Evolutionary conservation across 2,113 vertebrate genomes (phyloP), one percentile per base, ranked within the genome.

Genomic region (Notarius lentiginosus): DNA sequence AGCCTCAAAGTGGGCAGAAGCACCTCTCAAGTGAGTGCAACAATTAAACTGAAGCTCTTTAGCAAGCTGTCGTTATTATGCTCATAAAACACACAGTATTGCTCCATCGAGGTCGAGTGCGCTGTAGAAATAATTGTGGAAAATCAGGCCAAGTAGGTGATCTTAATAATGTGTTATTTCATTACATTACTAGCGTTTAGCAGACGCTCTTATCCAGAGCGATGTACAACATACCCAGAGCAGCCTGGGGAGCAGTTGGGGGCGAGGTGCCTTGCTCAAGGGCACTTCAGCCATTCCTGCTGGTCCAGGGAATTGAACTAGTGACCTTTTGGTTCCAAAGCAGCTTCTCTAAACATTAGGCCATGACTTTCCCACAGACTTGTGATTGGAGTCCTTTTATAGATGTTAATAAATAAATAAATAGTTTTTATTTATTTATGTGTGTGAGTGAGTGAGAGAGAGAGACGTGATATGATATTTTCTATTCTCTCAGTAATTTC

Each of bases 21-120:
- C 22, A 27, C 79, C 81, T 83, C 80, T 84, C 47, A 17, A 60
- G 65, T 66, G 56, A 85, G 49, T 49, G 72, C 58, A 49, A 41
- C 86, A 80, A 90, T 90, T 86, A 90, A 84, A 86, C 55, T 86
- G 34, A 79, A 55, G 70, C 83, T 83, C 86, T 83, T 87, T 72
- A 83, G 30, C 51, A 53, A 87, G 84, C 79, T 85, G 79, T 68
- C 49, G 83, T 87, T 85, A 89, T 89, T 70, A 87, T 72, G 22
- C 66, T 84, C 73, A 87, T 87, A 83, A 81, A 85, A 85, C 51
- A 88, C 63, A 83, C 11, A 27, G 72, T 60, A 17, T 70, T 82
- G 79, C 77, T 87, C 56, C 17, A 56, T 75, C 22, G 55, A 63
- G 79, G 73, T 87, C 85, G 55, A 81, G 49, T 82, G 47, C 53